Evolutionary conservation across 2,797 vertebrate species (phyloP).

Genomic region (Moxostoma hubbsi): DNA sequence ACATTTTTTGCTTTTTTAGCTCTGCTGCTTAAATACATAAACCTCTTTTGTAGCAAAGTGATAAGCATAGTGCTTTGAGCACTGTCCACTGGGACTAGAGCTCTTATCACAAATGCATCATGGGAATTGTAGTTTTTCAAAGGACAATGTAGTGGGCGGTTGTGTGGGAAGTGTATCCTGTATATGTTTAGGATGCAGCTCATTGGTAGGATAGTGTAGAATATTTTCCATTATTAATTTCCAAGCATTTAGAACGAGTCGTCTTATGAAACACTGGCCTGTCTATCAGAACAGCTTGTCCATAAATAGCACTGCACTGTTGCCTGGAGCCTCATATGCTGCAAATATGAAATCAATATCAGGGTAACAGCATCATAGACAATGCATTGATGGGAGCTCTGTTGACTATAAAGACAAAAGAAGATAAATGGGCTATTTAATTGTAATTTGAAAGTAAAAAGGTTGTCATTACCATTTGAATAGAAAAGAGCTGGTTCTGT

Average conservation of each 20-base stretch:
- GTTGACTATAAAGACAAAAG: not conserved
- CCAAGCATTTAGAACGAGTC: conserved; percentile 21
- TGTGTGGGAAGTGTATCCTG: conserved; percentile 44
- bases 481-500: conserved; percentile 27
- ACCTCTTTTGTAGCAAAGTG: not conserved
- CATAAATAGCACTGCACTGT: conserved; percentile 10
- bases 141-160: conserved; percentile 33
- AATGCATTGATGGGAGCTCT: not conserved
- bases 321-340: conserved; percentile 6
- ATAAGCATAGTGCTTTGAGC: conserved; percentile 22
- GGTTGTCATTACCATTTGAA: conserved; percentile 45
- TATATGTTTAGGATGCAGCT: conserved; percentile 6
- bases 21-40: not conserved
- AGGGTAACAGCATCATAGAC: conserved; percentile 13
- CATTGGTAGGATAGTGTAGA: conserved; percentile 22
- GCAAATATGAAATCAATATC: conserved; percentile 23
- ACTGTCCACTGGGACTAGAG: not conserved
- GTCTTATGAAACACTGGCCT: conserved; percentile 29
- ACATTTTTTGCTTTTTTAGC: not conserved
- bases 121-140: conserved; percentile 53
- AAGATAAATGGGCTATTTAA: conserved; percentile 11
- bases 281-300: conserved; percentile 15
- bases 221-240: conserved; percentile 11
- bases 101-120: conserved; percentile 22
- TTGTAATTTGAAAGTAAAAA: not conserved